Evolutionary conservation across 2,888 invertebrate species (phyloP).

Genomic region (Cheilosia soror): DNA sequence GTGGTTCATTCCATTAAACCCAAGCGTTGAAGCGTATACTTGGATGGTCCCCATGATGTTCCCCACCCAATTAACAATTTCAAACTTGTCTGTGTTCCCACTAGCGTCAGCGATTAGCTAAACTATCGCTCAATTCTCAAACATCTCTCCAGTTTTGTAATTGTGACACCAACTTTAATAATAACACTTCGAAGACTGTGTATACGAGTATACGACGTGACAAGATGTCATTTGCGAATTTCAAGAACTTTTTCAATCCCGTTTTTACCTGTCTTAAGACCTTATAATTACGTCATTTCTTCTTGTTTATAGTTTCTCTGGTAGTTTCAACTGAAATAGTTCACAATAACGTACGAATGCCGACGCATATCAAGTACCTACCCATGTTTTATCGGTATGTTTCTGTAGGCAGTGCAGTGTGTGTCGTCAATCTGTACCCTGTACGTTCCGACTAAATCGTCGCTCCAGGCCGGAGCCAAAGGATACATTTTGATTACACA

Average conservation of each 20-base stretch:
- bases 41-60: too few relatives aligned
- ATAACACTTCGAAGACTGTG: constrained; percentile 22
- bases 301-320: constrained; percentile 4
- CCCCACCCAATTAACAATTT: too few relatives aligned
- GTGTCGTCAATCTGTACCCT: constrained; percentile 40
- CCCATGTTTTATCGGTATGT: too few relatives aligned
- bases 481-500: constrained; percentile 57
- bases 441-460: constrained; percentile 36
- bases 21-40: too few relatives aligned
- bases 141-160: constrained; percentile 7
- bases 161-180: constrained; percentile 51
- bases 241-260: constrained; percentile 63
- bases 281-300: constrained; percentile 42
- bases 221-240: constrained; percentile 56
- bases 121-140: constrained; percentile 19
- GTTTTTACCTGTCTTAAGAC: constrained; percentile 49
- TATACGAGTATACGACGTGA: constrained; percentile 15
- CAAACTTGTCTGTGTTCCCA: too few relatives aligned
- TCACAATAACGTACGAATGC: constrained; percentile 11
- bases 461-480: constrained; percentile 34
- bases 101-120: too few relatives aligned
- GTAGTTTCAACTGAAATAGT: constrained; percentile 4
- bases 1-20: too few relatives aligned
- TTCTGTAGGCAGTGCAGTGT: not conserved
- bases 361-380: not conserved